Conservation (phyloP, 2,113 vertebrate species). For the Ursus arctos region DNA sequence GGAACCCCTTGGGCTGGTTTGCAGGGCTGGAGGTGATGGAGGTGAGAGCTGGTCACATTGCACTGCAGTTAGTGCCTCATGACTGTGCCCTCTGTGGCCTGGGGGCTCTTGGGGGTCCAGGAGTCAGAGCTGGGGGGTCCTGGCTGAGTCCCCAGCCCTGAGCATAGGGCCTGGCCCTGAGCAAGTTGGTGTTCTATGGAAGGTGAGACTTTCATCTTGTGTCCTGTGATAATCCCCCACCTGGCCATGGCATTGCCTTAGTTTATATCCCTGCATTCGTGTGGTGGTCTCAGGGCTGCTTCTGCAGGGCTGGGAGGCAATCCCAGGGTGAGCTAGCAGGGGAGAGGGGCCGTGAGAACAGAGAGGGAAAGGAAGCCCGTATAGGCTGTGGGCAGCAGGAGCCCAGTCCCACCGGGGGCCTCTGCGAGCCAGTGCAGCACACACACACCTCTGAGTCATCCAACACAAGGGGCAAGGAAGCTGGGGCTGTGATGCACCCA, state of each 20-base stretch:
- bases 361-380: neutral
- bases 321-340: no score
- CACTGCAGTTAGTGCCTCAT: neutral
- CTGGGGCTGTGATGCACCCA: neutral
- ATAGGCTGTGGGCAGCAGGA: neutral
- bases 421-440: neutral
- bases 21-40: neutral
- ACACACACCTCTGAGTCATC: fast-evolving
- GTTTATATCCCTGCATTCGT: neutral
- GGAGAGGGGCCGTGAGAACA: neutral
- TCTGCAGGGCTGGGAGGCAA: neutral
- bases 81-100: neutral
- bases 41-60: neutral
- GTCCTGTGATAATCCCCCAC: neutral
- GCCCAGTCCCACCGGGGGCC: neutral
- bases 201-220: neutral
- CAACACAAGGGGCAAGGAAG: fast-evolving
- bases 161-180: neutral
- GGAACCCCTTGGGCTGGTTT: neutral
- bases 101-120: neutral
- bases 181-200: neutral
- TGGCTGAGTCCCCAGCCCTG: neutral
- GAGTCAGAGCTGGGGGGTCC: neutral
- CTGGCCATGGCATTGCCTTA: neutral
- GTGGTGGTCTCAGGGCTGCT: neutral